phyloP scores from a whole-genome alignment of 2,888 invertebrate genomes.

The Parapristionchus giblindavisi region DNA sequence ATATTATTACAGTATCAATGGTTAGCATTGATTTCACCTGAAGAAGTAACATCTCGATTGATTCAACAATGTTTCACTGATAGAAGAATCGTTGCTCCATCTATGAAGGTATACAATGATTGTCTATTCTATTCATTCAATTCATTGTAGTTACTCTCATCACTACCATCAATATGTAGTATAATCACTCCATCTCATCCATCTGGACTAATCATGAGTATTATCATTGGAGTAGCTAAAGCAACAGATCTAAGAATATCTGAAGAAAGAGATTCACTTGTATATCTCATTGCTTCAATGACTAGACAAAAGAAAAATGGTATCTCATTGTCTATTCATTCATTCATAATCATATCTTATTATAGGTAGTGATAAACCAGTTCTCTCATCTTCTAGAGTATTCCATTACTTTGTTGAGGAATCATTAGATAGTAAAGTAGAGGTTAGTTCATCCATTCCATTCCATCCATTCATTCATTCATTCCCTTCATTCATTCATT shows the following conservation, averaged over 20 bases:
- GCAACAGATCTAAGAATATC: background rate
- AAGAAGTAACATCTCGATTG: background rate
- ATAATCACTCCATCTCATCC: background rate
- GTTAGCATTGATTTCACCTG: conserved; percentile 27
- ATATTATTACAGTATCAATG: conserved; percentile 17
- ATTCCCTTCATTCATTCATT: background rate
- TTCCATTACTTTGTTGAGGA: background rate
- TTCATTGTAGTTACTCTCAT: background rate
- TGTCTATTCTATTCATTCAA: no score
- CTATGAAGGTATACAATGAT: background rate
- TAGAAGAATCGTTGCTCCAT: conserved; percentile 12
- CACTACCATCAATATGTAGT: conserved; percentile 10
- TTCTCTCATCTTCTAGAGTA: background rate
- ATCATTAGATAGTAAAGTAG: background rate
- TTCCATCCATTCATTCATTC: background rate
- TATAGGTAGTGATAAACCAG: background rate
- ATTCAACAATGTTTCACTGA: conserved; percentile 20
- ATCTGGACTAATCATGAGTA: conserved; percentile 4
- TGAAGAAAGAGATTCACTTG: conserved; percentile 26
- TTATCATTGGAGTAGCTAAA: background rate
- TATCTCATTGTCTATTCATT: background rate
- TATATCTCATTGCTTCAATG: conserved; percentile 23
- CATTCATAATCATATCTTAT: background rate
- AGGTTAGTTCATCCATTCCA: background rate
- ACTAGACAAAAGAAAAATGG: conserved; percentile 27